Evolutionary conservation across 2,888 invertebrate genomes (phyloP).

Genomic region (Taenaris catops): DNA sequence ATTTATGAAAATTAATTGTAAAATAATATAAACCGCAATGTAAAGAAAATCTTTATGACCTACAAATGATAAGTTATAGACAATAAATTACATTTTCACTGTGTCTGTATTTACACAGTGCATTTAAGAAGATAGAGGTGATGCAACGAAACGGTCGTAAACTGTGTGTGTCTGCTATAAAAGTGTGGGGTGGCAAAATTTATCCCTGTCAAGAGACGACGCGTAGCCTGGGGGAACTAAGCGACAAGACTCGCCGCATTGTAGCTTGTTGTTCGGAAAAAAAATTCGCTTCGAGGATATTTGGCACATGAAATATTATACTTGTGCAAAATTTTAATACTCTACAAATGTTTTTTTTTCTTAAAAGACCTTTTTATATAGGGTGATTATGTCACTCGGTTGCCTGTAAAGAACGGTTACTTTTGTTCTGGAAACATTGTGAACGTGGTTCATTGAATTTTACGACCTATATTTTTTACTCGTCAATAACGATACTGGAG

Average conservation of each 20-base stretch:
- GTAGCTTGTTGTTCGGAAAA: constrained; percentile 24
- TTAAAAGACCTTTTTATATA: constrained; percentile 11
- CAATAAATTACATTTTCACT: no score
- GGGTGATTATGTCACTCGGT: constrained; percentile 1
- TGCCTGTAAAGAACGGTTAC: constrained; percentile 6
- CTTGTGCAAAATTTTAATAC: constrained; percentile 15
- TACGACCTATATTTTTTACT: no score
- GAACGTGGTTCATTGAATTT: no score
- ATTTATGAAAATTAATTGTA: no score
- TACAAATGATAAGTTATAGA: no score
- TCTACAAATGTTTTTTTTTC: constrained; percentile 4
- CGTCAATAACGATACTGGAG: no score
- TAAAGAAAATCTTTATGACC: no score
- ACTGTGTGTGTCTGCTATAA: no score
- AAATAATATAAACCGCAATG: no score
- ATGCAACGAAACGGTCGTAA: no score
- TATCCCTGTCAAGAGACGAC: constrained; percentile 35
- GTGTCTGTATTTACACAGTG: no score
- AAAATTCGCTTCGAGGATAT: constrained; percentile 25
- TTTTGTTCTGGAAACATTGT: neutral
- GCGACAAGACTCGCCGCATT: constrained; percentile 28
- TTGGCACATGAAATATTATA: constrained; percentile 24
- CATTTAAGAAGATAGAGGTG: no score
- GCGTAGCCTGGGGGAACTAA: constrained; percentile 27
- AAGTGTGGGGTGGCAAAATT: constrained; percentile 51